Evolutionary conservation across 2,888 invertebrate species (phyloP).

Genomic region (Rhagium mordax): DNA sequence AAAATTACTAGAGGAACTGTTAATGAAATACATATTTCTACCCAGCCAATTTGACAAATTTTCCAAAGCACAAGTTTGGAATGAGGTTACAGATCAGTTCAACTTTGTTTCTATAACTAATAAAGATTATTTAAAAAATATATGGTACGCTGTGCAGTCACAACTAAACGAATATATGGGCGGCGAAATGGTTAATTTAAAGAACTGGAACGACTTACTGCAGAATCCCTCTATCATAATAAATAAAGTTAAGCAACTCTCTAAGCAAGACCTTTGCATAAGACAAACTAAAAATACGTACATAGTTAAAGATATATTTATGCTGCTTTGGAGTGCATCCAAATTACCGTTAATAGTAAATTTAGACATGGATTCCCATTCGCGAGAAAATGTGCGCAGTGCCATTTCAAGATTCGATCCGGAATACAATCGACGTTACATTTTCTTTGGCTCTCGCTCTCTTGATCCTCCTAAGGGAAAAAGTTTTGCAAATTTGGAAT

Average conservation of each 20-base stretch:
- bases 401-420: background rate
- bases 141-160: background rate
- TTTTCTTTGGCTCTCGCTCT: background rate
- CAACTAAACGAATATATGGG: background rate
- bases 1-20: background rate
- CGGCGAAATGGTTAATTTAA: background rate
- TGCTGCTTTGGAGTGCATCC: background rate
- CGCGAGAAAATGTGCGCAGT: background rate
- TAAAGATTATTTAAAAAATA: background rate
- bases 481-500: background rate
- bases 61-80: background rate
- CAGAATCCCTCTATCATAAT: background rate
- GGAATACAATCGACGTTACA: background rate
- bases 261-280: background rate
- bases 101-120: background rate
- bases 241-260: background rate
- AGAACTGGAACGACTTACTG: background rate
- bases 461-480: background rate
- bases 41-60: background rate
- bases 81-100: background rate
- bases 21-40: background rate
- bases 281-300: background rate
- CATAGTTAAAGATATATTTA: background rate
- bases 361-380: background rate
- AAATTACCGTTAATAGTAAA: conserved; percentile 3